A percentile compares a stretch with the other conserved stretches of the same genome.
phyloP scores from a whole-genome alignment of 2,888 invertebrate species.

The Heliconius hortense region DNA sequence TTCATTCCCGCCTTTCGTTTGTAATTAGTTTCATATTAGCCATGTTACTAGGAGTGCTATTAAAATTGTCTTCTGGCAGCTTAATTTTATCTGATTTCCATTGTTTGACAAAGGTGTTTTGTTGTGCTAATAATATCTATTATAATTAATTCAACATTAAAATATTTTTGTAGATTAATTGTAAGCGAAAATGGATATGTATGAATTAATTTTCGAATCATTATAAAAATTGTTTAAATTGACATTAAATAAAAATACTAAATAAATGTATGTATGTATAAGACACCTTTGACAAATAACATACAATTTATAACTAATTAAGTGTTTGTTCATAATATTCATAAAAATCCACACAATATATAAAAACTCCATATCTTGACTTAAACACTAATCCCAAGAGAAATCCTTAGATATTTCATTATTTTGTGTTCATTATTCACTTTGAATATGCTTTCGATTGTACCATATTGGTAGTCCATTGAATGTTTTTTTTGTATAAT shows the following conservation, averaged over 20 bases:
- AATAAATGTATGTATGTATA: not conserved
- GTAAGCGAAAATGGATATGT: not conserved
- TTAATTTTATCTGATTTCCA: not conserved
- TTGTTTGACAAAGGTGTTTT: conserved; percentile 5
- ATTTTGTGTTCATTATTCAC: conserved; percentile 47
- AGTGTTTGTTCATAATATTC: not conserved
- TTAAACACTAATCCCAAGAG: not conserved
- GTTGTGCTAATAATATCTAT: too few relatives aligned
- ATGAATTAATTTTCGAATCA: not conserved
- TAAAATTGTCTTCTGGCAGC: not conserved
- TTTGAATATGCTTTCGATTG: conserved; percentile 43
- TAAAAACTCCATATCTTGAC: not conserved
- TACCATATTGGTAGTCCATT: conserved; percentile 48
- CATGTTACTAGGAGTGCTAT: not conserved
- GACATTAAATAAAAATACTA: not conserved
- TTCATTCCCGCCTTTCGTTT: conserved; percentile 46
- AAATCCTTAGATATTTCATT: conserved; percentile 14
- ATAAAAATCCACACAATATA: not conserved
- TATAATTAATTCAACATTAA: too few relatives aligned
- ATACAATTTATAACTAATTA: not conserved
- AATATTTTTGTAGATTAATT: not conserved
- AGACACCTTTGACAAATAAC: conserved; percentile 6
- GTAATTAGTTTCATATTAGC: conserved; percentile 25
- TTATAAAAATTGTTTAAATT: too few relatives aligned
- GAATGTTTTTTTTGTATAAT: conserved; percentile 38